These are phyloP conservation scores for Trogon surrucura DNA, from an alignment of 2,113 vertebrate species.

Conservation along the genomic window DNA sequence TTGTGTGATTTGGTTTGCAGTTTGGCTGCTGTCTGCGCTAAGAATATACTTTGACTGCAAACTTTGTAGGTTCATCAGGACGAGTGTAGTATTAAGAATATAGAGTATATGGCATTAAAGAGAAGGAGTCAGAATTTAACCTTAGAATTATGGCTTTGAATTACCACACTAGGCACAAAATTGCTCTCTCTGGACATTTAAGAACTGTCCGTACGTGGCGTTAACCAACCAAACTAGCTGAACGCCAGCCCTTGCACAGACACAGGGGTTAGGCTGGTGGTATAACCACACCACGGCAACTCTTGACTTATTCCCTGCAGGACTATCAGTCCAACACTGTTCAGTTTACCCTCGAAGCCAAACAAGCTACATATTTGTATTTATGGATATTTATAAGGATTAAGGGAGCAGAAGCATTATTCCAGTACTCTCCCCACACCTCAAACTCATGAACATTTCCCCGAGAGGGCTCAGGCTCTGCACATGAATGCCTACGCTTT, in stretches of 20 bases:
- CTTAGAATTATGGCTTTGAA: not conserved
- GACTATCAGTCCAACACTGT: not conserved
- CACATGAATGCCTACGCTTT: not conserved
- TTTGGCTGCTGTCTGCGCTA: not conserved
- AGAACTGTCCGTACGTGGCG: not conserved
- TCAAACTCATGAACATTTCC: not conserved
- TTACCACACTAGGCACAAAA: not conserved
- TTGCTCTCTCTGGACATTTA: not conserved
- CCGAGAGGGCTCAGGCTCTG: not conserved
- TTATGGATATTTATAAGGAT: not conserved
- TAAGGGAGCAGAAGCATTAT: not conserved
- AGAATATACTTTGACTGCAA: not conserved
- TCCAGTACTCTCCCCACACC: not conserved
- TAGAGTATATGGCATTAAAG: not conserved
- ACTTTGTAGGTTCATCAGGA: not conserved
- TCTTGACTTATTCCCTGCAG: not conserved
- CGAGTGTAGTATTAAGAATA: not conserved
- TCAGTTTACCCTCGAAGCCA: not conserved
- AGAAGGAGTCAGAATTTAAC: not conserved
- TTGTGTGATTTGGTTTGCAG: not conserved
- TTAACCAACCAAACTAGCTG: not conserved
- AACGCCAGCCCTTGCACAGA: not conserved
- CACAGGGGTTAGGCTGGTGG: not conserved
- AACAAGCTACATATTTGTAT: not conserved
- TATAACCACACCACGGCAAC: not conserved